Evolutionary conservation across 2,888 invertebrate genomes (phyloP).

Genomic region (Cephalotes varians): DNA sequence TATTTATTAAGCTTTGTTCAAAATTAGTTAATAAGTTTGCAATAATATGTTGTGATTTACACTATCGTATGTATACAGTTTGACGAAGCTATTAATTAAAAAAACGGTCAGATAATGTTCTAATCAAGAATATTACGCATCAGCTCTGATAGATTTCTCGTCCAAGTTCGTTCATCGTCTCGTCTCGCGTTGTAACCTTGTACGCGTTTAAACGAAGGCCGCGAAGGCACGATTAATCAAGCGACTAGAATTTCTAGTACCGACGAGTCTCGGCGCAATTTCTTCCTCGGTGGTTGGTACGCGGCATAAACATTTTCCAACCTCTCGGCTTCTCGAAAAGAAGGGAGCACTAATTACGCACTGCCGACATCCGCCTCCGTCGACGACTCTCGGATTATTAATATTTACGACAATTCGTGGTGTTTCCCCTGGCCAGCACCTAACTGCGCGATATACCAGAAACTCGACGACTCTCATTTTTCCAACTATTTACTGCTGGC

Average conservation of each 20-base stretch:
- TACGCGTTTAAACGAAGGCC: conserved; percentile 43
- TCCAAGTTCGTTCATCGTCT: neutral
- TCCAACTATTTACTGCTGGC: conserved; percentile 69
- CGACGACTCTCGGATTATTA: conserved; percentile 73
- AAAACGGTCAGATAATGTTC: conserved; percentile 23
- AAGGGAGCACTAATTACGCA: conserved; percentile 70
- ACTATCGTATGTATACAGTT: neutral
- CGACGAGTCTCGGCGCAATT: conserved; percentile 33
- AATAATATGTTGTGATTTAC: neutral
- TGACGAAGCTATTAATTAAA: conserved; percentile 23
- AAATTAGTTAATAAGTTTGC: neutral
- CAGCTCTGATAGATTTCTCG: conserved; percentile 1
- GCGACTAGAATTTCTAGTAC: conserved; percentile 58
- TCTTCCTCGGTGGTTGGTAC: conserved; percentile 29
- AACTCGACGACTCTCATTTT: conserved; percentile 74
- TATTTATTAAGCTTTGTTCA: neutral
- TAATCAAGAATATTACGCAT: conserved; percentile 35
- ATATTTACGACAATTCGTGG: conserved; percentile 76
- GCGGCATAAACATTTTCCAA: conserved; percentile 72
- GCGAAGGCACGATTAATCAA: conserved; percentile 66
- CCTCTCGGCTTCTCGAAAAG: conserved; percentile 64
- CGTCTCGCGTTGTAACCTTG: conserved; percentile 28
- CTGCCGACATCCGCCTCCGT: conserved; percentile 57
- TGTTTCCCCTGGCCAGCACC: conserved; percentile 60
- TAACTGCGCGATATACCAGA: conserved; percentile 71